Base-by-base conservation (phyloP, 2,797 vertebrate genomes). In the Carapus acus region DNA sequence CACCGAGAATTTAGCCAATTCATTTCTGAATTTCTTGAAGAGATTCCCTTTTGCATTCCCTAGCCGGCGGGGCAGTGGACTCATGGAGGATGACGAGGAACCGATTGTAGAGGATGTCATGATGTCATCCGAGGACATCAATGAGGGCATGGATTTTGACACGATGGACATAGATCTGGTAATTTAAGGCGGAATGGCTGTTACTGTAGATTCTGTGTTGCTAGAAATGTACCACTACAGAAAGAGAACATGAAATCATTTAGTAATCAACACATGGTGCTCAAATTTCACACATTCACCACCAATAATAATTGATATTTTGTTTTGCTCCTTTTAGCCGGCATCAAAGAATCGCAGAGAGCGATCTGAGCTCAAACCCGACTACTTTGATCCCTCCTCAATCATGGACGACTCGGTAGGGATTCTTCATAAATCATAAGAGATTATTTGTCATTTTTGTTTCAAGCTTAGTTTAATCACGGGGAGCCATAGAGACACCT, bases 351-450 rank as follows among this genome's bases (percentile, higher is more conserved):
- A 96, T 80, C 93, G 94, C 75, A 87, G 94, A 85, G 94, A 97
- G 76, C 88, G 94, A 87, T 92, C 91, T 13, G 94, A 97, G 73
- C 88, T 97, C 61, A 97, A 96, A 83, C 91, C 93, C 36, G 94
- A 97, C 90, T 97, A 93, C 88, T 97, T 97, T 85, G 94, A 97
- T 83, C 94, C 94, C 19, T 91, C 94, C 81, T 97, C 94, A 79
- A 96, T 97, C 85, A 97, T 97, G 94, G 94, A 97, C 86, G 94
- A 97, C 84, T 95, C 94, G 65, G 94, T 97, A 89, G 88, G 92
- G 18, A 43, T 51, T 55, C 34, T 48, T 36, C 36, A 14, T 46
- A 31, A 49, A 0, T 27, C 39, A 16, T 15, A 6, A 11, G 16
- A 9, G 9, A 17, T 17, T 1, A 14, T 31, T 44, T n/a, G n/a